phyloP scores from a whole-genome alignment of 2,113 vertebrate genomes.

The Nycticebus coucang region DNA sequence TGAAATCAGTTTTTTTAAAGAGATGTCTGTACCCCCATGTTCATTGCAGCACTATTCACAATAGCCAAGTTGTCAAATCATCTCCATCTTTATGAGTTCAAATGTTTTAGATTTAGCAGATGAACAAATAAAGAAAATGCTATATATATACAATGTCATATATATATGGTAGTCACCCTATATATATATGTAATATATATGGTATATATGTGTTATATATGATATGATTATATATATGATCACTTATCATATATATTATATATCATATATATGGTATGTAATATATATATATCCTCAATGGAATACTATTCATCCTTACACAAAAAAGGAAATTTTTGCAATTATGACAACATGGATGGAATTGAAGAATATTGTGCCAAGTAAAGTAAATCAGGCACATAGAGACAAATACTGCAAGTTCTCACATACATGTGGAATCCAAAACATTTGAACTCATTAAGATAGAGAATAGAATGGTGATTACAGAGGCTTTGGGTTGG shows the following conservation, averaged over 20 bases:
- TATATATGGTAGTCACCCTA: too few species aligned
- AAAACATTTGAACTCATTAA: neutral
- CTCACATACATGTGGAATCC: neutral
- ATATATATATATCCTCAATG: neutral
- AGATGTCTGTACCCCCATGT: neutral
- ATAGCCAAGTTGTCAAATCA: neutral
- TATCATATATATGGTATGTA: too few species aligned
- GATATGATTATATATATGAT: too few species aligned
- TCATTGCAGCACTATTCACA: neutral
- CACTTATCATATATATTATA: too few species aligned
- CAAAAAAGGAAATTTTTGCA: neutral
- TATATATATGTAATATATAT: too few species aligned
- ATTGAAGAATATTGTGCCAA: neutral
- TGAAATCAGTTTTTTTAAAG: neutral
- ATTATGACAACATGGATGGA: neutral
- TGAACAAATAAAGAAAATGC: neutral
- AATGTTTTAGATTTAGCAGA: neutral
- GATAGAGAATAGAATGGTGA: neutral
- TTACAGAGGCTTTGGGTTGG: neutral
- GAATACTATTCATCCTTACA: neutral
- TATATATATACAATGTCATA: neutral
- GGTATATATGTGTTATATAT: too few species aligned
- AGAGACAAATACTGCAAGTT: neutral
- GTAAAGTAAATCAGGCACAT: neutral
- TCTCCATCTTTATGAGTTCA: neutral